Base-by-base conservation (phyloP, 2,797 vertebrate genomes). In the Uromys caudimaculatus region DNA sequence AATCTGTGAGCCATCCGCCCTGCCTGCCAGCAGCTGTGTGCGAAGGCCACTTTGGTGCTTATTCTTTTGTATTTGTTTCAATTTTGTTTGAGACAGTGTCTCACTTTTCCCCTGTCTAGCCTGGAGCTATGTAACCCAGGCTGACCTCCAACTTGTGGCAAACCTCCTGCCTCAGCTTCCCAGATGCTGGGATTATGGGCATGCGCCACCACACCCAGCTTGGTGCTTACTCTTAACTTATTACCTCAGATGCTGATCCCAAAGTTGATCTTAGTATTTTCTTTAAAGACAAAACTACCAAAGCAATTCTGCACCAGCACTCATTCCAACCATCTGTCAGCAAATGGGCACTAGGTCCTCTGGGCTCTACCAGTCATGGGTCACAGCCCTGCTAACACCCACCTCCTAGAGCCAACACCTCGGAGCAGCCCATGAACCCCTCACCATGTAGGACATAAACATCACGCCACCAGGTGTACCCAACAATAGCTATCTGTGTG, bases 141-240 rank as follows among this genome's bases (percentile, higher is more conserved):
- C 73, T 77, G 56, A 32, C 56, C 41, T 76, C 52, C n/a, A 89
- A 77, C 29, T 62, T 44, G 58, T 38, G 88, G 88, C 88, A 90
- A 78, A 38, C 75, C 88, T 89, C 56, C 41, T 78, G 75, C 88
- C 88, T 78, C 88, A 52, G 88, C 58, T n/a, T 64, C 88, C 88
- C 88, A 52, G 60, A 24, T 99, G 99, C 99, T 99, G 99, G 99
- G 88, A 64, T 78, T 52, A 29, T 5, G 3, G 88, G 88, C 75
- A 3, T 78, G 88, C 3, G 56, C 44, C 88, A 77, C 75, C 88
- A 62, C 75, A 64, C 88, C 88, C 75, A 90, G 88, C 88, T 90
- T 64, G 88, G 88, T 90, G 88, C 88, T 99, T 99, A 97, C 97
- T 98, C 85, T 98, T 99, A 99, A 99, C 99, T 99, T 99, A 99